These are phyloP conservation scores for Epizoanthus ramosus DNA, from an alignment of 92 coral and sea anemone genomes.

Conservation along the genomic window DNA sequence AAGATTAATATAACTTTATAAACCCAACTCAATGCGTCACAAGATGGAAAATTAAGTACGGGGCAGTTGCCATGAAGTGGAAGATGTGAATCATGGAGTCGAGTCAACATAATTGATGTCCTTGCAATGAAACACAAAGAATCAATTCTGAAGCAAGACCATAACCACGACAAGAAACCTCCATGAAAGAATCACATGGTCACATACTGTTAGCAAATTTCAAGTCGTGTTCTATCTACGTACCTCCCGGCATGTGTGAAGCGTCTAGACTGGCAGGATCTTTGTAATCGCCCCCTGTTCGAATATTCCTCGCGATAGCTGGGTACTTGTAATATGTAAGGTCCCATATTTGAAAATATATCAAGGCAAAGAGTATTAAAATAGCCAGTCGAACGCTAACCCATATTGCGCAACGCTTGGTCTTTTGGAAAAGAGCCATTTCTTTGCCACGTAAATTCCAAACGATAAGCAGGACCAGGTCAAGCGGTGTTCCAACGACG, in stretches of 20 bases:
- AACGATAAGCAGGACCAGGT: neutral
- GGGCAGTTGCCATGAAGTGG: too few species aligned
- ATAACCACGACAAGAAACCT: too few species aligned
- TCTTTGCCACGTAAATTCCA: constrained; percentile 11
- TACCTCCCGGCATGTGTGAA: neutral
- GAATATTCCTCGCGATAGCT: neutral
- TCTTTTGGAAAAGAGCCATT: constrained; percentile 8
- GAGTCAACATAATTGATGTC: too few species aligned
- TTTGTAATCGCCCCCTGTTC: neutral
- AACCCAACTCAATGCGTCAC: too few species aligned
- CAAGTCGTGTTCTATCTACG: neutral
- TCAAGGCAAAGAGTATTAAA: neutral
- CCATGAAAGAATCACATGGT: too few species aligned
- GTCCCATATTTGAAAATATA: neutral
- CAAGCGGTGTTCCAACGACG: neutral
- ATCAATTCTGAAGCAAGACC: too few species aligned
- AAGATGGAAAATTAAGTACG: too few species aligned
- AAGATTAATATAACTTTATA: too few species aligned
- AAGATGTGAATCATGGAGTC: too few species aligned
- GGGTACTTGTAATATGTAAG: neutral
- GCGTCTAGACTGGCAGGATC: neutral
- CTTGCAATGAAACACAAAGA: too few species aligned
- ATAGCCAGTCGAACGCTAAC: neutral
- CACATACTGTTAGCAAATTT: too few species aligned
- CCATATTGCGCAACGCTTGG: neutral